These are phyloP conservation scores for Manacus vitellinus DNA, from an alignment of 2,113 vertebrate genomes.

Conservation along the genomic window DNA sequence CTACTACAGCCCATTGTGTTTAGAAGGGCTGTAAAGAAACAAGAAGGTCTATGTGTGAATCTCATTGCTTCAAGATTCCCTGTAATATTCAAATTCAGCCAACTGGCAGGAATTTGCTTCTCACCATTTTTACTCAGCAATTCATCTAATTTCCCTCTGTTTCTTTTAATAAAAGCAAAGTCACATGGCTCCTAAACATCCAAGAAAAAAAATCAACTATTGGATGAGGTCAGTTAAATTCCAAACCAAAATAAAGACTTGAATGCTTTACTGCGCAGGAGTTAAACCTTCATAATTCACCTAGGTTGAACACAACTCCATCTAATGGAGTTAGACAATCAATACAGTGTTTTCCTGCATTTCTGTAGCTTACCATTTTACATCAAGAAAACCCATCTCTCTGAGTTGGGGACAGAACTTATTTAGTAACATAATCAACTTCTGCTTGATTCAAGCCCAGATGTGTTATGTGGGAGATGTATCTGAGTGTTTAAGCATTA, in stretches of 20 bases:
- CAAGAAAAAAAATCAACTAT: neutral
- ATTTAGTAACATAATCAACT: neutral
- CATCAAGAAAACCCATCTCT: neutral
- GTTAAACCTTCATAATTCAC: neutral
- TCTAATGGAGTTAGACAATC: neutral
- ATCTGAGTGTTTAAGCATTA: neutral
- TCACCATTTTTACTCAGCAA: neutral
- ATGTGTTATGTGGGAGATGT: neutral
- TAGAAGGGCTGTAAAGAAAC: neutral
- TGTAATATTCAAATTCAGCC: neutral
- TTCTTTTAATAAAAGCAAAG: neutral
- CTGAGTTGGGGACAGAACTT: neutral
- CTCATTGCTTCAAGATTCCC: neutral
- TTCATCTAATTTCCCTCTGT: neutral
- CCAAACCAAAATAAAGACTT: neutral
- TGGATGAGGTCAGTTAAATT: neutral
- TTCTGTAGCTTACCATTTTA: neutral
- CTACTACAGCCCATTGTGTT: neutral
- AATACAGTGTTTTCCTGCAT: neutral
- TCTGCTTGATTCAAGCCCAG: neutral
- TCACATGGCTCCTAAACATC: neutral
- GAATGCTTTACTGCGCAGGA: fast-evolving
- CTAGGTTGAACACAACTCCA: neutral
- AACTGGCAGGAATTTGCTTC: neutral
- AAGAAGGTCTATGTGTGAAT: neutral